Conservation (phyloP, 2,888 invertebrate genomes). For the Psococerastis gibbosa region DNA sequence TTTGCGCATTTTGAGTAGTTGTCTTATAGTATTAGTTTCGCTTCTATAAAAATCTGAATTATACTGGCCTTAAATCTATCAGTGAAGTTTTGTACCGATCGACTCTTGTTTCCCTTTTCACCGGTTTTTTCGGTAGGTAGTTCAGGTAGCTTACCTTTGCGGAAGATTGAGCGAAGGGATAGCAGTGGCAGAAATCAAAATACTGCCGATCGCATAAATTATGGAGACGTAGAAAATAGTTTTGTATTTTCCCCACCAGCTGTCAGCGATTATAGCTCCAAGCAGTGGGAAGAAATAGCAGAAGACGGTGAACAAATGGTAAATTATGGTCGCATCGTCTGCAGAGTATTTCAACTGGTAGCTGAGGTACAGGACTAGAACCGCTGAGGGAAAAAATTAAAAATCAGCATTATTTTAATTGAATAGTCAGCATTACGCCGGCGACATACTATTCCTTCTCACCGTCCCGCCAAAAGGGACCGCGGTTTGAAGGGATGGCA, state of each 20-base stretch:
- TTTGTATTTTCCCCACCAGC: constrained; percentile 75
- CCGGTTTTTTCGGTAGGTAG: no score
- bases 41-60: no score
- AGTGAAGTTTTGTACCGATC: no score
- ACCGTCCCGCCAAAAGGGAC: no score
- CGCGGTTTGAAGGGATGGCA: no score
- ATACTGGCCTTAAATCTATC: no score
- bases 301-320: constrained; percentile 74
- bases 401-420: no score
- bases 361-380: constrained; percentile 72
- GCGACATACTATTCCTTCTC: no score
- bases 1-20: no score
- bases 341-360: constrained; percentile 54
- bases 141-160: not conserved
- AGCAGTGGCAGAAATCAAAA: constrained; percentile 18
- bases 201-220: constrained; percentile 19
- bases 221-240: constrained; percentile 80
- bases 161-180: constrained; percentile 7
- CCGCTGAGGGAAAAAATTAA: constrained; percentile 64
- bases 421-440: no score
- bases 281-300: constrained; percentile 77
- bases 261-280: constrained; percentile 89
- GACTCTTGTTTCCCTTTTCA: no score
- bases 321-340: constrained; percentile 63
- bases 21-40: no score